Evolutionary conservation across 2,888 invertebrate genomes (phyloP).

Genomic region (Microdon myrmicae): DNA sequence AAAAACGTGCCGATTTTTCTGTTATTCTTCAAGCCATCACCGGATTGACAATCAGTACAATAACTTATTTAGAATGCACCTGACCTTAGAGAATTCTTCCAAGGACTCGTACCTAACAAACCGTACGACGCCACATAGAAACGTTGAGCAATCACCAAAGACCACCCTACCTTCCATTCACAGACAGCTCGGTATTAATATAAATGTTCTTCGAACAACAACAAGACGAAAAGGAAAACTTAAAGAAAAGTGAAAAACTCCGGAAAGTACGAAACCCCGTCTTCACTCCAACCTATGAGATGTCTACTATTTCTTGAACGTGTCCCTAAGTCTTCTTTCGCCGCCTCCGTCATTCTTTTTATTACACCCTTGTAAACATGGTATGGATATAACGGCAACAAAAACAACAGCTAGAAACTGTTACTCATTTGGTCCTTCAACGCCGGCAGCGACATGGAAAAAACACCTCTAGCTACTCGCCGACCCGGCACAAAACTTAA

Average conservation of each 20-base stretch:
- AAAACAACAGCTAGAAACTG: conserved; percentile 27
- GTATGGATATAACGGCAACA: conserved; percentile 32
- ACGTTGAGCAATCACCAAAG: not conserved
- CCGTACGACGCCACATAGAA: conserved; percentile 42
- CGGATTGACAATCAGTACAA: too few species aligned
- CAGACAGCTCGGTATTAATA: conserved; percentile 32
- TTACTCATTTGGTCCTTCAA: conserved; percentile 36
- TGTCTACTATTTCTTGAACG: conserved; percentile 36
- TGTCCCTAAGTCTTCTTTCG: too few species aligned
- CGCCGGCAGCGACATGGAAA: too few species aligned
- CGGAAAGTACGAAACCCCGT: conserved; percentile 37
- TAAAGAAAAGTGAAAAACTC: too few species aligned
- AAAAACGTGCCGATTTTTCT: too few species aligned
- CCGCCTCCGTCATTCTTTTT: too few species aligned
- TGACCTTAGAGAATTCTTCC: conserved; percentile 54
- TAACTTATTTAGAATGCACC: too few species aligned
- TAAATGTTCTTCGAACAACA: conserved; percentile 11
- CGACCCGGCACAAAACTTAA: too few species aligned
- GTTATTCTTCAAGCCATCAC: too few species aligned
- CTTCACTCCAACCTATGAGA: conserved; percentile 31
- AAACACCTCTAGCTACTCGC: too few species aligned
- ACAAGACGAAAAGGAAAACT: conserved; percentile 1
- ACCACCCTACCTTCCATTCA: not conserved
- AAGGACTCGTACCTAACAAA: conserved; percentile 51
- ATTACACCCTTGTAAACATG: too few species aligned